Evolutionary conservation across 2,888 invertebrate genomes (phyloP).

Genomic region (Tupiocoris notatus): DNA sequence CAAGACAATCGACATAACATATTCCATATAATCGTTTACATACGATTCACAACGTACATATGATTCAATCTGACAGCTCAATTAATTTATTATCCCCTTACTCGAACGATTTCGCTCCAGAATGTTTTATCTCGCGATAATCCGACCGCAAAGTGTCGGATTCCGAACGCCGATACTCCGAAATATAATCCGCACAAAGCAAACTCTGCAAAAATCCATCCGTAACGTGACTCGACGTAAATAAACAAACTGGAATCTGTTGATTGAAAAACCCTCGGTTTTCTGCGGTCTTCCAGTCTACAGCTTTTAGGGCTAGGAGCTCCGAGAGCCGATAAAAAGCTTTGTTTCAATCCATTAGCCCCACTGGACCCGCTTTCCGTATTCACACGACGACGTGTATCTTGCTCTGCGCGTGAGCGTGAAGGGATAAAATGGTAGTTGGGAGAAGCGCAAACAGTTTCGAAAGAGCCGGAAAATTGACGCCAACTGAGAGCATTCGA

Average conservation of each 20-base stretch:
- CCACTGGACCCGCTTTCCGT: not conserved
- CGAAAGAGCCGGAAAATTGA: not conserved
- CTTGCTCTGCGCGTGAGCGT: not conserved
- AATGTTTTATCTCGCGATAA: no score
- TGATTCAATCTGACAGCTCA: no score
- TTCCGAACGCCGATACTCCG: not conserved
- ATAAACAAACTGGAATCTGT: not conserved
- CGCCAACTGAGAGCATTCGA: no score
- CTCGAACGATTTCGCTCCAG: no score
- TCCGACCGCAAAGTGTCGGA: no score
- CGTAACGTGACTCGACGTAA: not conserved
- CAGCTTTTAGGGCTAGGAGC: not conserved
- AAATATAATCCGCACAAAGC: not conserved
- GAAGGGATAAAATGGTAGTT: not conserved
- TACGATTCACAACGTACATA: no score
- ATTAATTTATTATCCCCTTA: no score
- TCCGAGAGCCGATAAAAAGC: not conserved
- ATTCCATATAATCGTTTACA: no score
- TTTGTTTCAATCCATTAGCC: not conserved
- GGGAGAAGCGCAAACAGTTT: not conserved
- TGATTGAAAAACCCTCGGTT: not conserved
- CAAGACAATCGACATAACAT: no score
- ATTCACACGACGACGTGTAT: not conserved
- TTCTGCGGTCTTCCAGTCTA: not conserved
- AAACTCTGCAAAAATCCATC: not conserved